Conservation (phyloP, 2,113 vertebrate species). For the Cynopterus brachyotis region DNA sequence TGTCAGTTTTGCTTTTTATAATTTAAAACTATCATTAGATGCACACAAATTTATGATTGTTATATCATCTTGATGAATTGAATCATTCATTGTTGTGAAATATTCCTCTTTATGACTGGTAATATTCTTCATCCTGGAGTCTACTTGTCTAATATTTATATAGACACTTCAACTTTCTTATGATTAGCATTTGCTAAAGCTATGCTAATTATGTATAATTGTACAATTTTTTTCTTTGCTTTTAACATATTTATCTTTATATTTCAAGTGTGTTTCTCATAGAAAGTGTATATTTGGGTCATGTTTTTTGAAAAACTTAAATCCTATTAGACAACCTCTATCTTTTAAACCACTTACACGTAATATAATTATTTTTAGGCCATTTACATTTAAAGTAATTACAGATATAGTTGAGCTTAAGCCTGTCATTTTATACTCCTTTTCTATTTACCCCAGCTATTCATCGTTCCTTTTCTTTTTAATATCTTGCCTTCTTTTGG, state of each 20-base stretch:
- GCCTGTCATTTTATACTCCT: neutral
- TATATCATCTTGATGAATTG: constrained; percentile 19
- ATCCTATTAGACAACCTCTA: neutral
- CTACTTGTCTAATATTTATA: constrained; percentile 37
- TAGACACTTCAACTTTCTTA: neutral
- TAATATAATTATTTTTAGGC: neutral
- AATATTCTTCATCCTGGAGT: neutral
- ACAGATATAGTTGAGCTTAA: neutral
- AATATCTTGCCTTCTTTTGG: constrained; percentile 10
- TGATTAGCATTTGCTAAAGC: neutral
- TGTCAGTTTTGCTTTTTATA: neutral
- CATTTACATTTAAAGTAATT: neutral
- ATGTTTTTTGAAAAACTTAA: constrained; percentile 8
- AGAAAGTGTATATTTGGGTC: neutral
- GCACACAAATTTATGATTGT: neutral
- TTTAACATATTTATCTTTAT: neutral
- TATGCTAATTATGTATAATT: neutral
- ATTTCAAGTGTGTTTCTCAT: neutral
- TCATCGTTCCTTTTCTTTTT: neutral
- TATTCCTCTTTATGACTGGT: neutral
- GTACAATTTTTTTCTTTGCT: neutral
- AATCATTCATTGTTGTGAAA: neutral
- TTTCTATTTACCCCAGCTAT: neutral
- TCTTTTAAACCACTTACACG: neutral
- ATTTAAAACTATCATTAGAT: neutral